These are phyloP conservation scores for Arnoldichthys spilopterus DNA, from an alignment of 2,797 vertebrate species.

Conservation along the genomic window DNA sequence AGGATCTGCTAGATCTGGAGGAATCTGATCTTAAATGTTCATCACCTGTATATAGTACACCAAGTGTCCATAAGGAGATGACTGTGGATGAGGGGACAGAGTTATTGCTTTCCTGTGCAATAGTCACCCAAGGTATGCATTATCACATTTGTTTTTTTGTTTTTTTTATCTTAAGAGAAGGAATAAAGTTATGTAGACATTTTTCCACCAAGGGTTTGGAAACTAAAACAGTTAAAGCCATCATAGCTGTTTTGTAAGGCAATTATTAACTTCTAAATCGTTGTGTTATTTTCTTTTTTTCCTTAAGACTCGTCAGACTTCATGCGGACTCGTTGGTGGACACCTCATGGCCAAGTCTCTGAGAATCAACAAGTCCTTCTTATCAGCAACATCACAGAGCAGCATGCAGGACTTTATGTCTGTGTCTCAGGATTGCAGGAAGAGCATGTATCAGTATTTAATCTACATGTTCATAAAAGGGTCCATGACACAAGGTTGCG, in stretches of 20 bases:
- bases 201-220: neutral
- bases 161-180: neutral
- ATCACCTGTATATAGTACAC: constrained; percentile 29
- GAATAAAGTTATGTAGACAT: neutral
- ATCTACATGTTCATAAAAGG: constrained; percentile 66
- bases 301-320: constrained; percentile 63
- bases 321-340: constrained; percentile 72
- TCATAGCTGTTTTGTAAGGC: too few relatives aligned
- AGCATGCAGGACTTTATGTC: constrained; percentile 70
- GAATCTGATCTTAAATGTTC: constrained; percentile 73
- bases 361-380: constrained; percentile 67
- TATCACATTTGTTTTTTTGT: neutral
- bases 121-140: constrained; percentile 68
- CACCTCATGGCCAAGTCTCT: constrained; percentile 71
- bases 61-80: constrained; percentile 65
- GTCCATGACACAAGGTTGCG: constrained; percentile 59
- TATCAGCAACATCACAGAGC: constrained; percentile 64
- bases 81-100: constrained; percentile 68
- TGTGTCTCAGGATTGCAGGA: constrained; percentile 66
- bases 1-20: constrained; percentile 71
- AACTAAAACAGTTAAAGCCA: neutral
- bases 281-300: constrained; percentile 5
- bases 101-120: constrained; percentile 70
- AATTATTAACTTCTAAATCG: neutral
- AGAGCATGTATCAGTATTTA: constrained; percentile 67